Percentiles rank a stretch among this genome's conserved stretches.
These are phyloP conservation scores for Amphimallon solstitiale DNA, from an alignment of 2,888 invertebrate genomes.

Conservation along the genomic window DNA sequence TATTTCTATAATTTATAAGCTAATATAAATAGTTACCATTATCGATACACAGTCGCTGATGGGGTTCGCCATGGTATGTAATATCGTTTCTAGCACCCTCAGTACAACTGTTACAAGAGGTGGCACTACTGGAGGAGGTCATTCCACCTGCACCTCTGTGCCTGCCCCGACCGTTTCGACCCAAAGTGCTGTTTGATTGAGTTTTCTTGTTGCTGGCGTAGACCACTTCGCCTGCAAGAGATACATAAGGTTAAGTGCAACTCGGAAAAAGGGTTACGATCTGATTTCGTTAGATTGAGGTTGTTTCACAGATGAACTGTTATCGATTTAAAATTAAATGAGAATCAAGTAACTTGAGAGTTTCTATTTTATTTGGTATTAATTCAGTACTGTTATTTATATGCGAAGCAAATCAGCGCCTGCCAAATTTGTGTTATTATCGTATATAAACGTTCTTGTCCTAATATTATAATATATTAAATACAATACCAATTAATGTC, in stretches of 20 bases:
- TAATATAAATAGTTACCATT: constrained; percentile 55
- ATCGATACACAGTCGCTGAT: constrained; percentile 58
- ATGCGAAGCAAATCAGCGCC: too few species aligned
- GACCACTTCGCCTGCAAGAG: constrained; percentile 47
- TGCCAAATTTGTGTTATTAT: too few species aligned
- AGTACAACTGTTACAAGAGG: constrained; percentile 63
- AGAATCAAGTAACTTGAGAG: too few species aligned
- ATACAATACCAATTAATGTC: too few species aligned
- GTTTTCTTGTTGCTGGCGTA: constrained; percentile 57
- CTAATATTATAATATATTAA: too few species aligned
- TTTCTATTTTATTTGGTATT: too few species aligned
- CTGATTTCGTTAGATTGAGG: too few species aligned
- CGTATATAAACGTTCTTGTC: too few species aligned
- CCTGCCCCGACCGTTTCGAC: constrained; percentile 60
- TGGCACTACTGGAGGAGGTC: constrained; percentile 69
- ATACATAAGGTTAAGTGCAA: constrained; percentile 3
- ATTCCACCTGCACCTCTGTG: constrained; percentile 65
- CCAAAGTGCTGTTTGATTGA: constrained; percentile 58
- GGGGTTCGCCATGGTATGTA: constrained; percentile 58
- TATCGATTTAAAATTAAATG: too few species aligned
- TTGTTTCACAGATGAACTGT: not conserved
- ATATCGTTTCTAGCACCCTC: constrained; percentile 58
- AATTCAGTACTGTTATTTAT: too few species aligned
- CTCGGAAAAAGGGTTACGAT: not conserved
- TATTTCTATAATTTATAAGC: not conserved